Evolutionary conservation across 30 jellyfish, hydroid and myxozoan genomes (phyloP).

Genomic region (Turritopsis rubra): DNA sequence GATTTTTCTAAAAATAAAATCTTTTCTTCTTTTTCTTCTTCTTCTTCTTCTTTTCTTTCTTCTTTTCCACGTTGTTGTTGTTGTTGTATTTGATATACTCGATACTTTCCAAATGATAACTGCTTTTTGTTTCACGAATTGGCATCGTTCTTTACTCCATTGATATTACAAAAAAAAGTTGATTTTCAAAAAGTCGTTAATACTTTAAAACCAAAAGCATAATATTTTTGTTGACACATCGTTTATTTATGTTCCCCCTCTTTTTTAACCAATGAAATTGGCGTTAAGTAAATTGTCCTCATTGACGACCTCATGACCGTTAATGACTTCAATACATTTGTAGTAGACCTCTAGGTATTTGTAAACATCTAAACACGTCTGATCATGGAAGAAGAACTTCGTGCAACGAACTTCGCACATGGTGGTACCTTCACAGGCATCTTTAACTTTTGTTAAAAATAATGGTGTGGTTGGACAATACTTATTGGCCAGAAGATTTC

Average conservation of each 20-base stretch:
- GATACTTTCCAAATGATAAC: background rate
- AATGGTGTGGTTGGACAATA: conserved; percentile 98
- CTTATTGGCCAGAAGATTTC: conserved; percentile 72
- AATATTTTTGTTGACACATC: background rate
- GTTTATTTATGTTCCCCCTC: background rate
- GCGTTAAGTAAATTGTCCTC: conserved; percentile 98
- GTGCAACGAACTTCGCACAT: conserved; percentile 99
- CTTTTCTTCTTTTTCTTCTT: background rate
- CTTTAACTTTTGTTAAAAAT: conserved; percentile 93
- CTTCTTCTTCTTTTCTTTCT: background rate
- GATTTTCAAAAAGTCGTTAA: background rate
- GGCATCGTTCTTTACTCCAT: conserved; percentile 1
- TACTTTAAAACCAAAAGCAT: conserved; percentile 10
- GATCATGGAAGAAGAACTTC: conserved; percentile 96
- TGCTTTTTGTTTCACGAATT: background rate
- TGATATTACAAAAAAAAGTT: background rate
- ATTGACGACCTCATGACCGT: conserved; percentile 99
- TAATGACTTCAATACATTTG: conserved; percentile 98
- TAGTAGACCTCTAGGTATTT: conserved; percentile 93
- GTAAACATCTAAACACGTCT: conserved; percentile 96
- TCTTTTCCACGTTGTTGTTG: background rate
- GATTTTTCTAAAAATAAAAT: background rate
- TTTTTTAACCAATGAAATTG: conserved; percentile 84
- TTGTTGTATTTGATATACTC: background rate
- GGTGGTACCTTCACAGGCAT: conserved; percentile 99